Conservation (phyloP, 2,113 vertebrate species). For the Dendropsophus ebraccatus region DNA sequence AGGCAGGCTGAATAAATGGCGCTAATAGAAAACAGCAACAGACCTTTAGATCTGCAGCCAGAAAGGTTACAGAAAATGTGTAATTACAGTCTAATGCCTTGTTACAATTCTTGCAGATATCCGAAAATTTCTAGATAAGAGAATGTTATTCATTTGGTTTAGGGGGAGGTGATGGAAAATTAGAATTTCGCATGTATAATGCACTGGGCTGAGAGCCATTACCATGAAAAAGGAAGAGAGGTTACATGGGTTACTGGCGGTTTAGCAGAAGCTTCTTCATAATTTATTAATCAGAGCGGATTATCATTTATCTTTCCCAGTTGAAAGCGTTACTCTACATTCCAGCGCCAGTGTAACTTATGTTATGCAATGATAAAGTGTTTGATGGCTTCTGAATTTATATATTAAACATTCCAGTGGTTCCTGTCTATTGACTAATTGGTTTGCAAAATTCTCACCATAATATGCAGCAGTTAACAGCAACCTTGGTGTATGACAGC, state of each 20-base stretch:
- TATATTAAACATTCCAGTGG: not conserved
- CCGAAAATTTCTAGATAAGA: conserved; percentile 23
- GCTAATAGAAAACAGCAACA: conserved; percentile 23
- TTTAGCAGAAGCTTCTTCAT: conserved; percentile 13
- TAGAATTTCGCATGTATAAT: conserved; percentile 14
- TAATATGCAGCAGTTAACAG: not conserved
- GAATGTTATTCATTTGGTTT: conserved; percentile 22
- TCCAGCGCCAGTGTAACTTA: not conserved
- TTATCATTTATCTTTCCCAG: conserved; percentile 17
- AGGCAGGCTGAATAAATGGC: conserved; percentile 5
- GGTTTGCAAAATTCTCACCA: not conserved
- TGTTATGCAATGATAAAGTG: not conserved
- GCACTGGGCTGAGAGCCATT: conserved; percentile 25
- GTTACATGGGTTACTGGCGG: conserved; percentile 2
- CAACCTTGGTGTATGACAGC: not conserved
- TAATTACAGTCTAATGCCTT: conserved; percentile 33
- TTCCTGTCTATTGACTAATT: not conserved
- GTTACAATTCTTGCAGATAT: conserved; percentile 14
- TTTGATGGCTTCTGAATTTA: not conserved
- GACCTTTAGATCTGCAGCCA: conserved; percentile 13
- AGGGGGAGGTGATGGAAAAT: not conserved
- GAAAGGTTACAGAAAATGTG: conserved; percentile 28
- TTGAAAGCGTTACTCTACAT: not conserved
- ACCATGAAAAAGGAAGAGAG: conserved; percentile 33
- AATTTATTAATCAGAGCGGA: conserved; percentile 35